phyloP scores from a whole-genome alignment of 2,797 vertebrate species.

The Phalloptychus januarius region DNA sequence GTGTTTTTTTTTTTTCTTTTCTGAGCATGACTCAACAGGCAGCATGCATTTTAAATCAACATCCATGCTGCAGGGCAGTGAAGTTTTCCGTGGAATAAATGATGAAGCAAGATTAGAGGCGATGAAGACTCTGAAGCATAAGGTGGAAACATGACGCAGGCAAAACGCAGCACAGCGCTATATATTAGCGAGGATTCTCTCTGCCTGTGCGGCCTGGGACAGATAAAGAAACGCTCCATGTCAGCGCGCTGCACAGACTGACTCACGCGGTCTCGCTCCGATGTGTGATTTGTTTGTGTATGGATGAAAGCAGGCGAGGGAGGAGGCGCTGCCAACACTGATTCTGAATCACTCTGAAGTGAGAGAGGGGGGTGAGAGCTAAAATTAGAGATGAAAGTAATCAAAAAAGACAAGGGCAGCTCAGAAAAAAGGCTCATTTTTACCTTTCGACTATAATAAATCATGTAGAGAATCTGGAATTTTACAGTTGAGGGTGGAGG shows the following conservation, averaged over 20 bases:
- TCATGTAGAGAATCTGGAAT: conserved; percentile 31
- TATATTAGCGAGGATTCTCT: background rate
- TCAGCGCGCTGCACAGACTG: background rate
- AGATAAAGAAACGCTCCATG: background rate
- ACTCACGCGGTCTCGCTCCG: conserved; percentile 22
- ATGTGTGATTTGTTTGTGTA: conserved; percentile 11
- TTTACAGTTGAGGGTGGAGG: conserved; percentile 14
- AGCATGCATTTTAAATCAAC: conserved; percentile 3
- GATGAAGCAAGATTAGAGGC: conserved; percentile 18
- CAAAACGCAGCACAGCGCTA: background rate
- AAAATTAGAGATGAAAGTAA: conserved; percentile 23
- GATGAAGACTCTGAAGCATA: background rate
- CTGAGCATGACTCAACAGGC: conserved; percentile 11
- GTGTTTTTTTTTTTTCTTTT: too few species aligned
- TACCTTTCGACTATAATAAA: conserved; percentile 12
- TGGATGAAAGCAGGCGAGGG: conserved; percentile 10
- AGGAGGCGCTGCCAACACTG: conserved; percentile 8
- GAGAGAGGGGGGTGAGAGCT: background rate
- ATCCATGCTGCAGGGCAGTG: background rate
- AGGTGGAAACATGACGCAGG: conserved; percentile 46
- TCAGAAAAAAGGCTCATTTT: background rate
- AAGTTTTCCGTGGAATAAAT: conserved; percentile 31
- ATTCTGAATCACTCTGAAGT: conserved; percentile 43
- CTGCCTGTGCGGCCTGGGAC: conserved; percentile 7
- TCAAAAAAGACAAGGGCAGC: background rate